These are phyloP conservation scores for Dermolepida albohirtum DNA, from an alignment of 2,888 invertebrate species.

Conservation along the genomic window DNA sequence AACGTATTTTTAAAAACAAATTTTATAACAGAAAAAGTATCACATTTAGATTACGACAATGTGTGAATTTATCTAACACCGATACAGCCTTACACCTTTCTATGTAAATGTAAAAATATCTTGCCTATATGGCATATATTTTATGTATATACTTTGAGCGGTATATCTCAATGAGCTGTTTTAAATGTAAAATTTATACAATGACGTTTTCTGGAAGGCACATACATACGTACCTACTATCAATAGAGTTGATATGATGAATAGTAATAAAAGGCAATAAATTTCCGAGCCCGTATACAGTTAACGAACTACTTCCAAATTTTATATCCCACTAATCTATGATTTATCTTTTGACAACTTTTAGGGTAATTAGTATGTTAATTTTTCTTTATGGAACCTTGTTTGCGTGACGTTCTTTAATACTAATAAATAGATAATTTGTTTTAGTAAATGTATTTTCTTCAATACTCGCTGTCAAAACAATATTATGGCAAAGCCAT, in stretches of 20 bases:
- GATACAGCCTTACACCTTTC: conserved; percentile 24
- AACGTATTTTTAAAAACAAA: conserved; percentile 12
- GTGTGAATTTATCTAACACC: conserved; percentile 31
- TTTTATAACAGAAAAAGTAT: conserved; percentile 19
- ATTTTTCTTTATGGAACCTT: neutral
- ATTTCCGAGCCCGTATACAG: conserved; percentile 21
- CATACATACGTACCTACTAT: conserved; percentile 10
- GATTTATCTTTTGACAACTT: conserved; percentile 21
- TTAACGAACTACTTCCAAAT: conserved; percentile 22
- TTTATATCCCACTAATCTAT: conserved; percentile 25
- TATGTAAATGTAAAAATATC: conserved; percentile 26
- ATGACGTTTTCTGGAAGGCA: conserved; percentile 13
- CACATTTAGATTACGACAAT: conserved; percentile 31
- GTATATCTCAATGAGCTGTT: conserved; percentile 23
- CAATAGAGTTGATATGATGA: conserved; percentile 27
- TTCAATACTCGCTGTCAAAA: conserved; percentile 7
- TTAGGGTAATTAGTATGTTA: conserved; percentile 23
- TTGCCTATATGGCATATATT: neutral
- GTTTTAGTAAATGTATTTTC: neutral
- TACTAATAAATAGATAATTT: conserved; percentile 3
- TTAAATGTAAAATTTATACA: conserved; percentile 23
- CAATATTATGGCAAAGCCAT: conserved; percentile 6
- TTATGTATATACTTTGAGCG: neutral
- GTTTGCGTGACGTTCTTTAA: conserved; percentile 1
- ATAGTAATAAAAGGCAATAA: conserved; percentile 25